These are phyloP conservation scores for Drosophila ficusphila DNA, from an alignment of 1,140 invertebrate species.

Conservation along the genomic window DNA sequence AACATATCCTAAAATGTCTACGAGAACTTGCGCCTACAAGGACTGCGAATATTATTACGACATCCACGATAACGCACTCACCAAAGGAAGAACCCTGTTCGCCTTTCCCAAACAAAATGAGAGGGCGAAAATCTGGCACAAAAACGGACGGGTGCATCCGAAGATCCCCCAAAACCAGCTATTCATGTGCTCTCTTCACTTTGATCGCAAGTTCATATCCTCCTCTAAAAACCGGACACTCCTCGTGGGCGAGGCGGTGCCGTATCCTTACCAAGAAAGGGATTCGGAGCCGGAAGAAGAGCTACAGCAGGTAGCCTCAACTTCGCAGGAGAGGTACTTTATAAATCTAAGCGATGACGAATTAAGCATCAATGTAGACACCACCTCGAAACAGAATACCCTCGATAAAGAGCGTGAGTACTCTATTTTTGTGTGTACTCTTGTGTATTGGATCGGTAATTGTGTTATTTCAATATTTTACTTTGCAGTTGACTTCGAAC, in stretches of 20 bases:
- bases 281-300: background rate
- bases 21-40: constrained; percentile 63
- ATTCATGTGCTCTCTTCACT: constrained; percentile 73
- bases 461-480: background rate
- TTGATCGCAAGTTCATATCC: constrained; percentile 62
- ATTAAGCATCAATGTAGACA: constrained; percentile 40
- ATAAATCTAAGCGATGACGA: constrained; percentile 43
- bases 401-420: constrained; percentile 15
- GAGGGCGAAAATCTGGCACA: constrained; percentile 53
- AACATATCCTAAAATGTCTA: constrained; percentile 51
- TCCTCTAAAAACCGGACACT: constrained; percentile 43
- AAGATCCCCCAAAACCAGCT: constrained; percentile 41
- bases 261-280: constrained; percentile 31
- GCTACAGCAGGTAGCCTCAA: constrained; percentile 3
- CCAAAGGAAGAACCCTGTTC: constrained; percentile 50
- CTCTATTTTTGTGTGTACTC: too few relatives aligned
- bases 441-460: too few relatives aligned
- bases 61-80: background rate
- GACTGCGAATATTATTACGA: constrained; percentile 56
- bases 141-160: constrained; percentile 45
- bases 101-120: constrained; percentile 62
- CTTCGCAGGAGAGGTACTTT: constrained; percentile 25
- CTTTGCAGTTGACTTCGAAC: constrained; percentile 26
- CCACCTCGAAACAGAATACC: constrained; percentile 8
- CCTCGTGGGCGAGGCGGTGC: constrained; percentile 64